Percentiles rank a stretch among this genome's conserved stretches.
Conservation (phyloP, 2,113 vertebrate genomes). For the Cranoglanis bouderius region DNA sequence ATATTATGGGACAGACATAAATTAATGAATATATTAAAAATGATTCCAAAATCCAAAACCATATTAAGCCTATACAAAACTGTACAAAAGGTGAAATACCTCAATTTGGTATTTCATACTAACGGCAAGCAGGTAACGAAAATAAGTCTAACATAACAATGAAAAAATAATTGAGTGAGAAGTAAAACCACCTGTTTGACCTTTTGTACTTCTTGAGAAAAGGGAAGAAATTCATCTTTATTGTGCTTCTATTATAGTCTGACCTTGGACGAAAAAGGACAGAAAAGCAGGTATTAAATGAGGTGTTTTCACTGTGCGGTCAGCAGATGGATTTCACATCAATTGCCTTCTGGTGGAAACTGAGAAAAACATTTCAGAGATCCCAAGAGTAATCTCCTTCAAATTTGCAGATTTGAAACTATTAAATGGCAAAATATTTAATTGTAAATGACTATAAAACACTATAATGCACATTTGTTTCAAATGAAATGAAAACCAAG, state of each 20-base stretch:
- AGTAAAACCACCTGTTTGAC: not conserved
- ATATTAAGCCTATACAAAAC: not conserved
- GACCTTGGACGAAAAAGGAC: conserved; percentile 20
- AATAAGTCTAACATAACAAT: not conserved
- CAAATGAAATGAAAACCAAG: not conserved
- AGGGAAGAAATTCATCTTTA: not conserved
- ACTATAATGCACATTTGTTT: not conserved
- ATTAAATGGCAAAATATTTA: not conserved
- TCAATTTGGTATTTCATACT: not conserved
- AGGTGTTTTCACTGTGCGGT: not conserved
- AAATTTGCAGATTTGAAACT: not conserved
- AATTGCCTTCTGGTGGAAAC: conserved; percentile 1
- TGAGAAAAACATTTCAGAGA: not conserved
- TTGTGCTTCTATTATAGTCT: not conserved
- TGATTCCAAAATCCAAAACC: not conserved
- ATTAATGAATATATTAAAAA: not conserved
- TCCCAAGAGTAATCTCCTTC: not conserved
- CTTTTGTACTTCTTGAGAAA: not conserved
- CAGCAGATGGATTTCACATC: conserved; percentile 5
- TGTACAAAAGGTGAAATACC: not conserved
- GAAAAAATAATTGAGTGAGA: not conserved
- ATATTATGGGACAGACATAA: not conserved
- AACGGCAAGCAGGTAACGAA: not conserved
- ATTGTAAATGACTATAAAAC: not conserved
- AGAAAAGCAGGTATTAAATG: conserved; percentile 7